Base-by-base conservation (phyloP, 2,888 invertebrate genomes). In the Sceliomorpha sp. region DNA sequence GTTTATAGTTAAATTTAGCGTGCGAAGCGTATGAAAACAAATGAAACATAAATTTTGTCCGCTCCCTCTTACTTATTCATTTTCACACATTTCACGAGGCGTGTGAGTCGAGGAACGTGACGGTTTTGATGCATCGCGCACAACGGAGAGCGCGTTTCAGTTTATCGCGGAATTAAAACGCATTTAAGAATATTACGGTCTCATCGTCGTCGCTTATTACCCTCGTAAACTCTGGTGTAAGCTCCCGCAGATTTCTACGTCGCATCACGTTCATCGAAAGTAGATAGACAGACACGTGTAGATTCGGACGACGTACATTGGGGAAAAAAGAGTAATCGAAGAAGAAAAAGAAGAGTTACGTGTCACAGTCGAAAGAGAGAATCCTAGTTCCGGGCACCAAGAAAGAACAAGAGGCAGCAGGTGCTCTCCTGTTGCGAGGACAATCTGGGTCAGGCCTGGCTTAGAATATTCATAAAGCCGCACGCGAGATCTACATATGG, bases 401-500 rank as follows among this genome's bases (percentile, higher is more conserved):
- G 44, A 55, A 56, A 67, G 53, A 40, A 47, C 24, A 60, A 53
- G 44, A 55, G 53, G 47, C 37, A 60, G 59, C 63, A 71, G 70
- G 68, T 69, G 72, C 74, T 78, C 79, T 76, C 74, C 82, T 79
- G 80, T 79, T 76, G 76, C 73, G 77, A 79, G 78, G 76, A 84
- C 80, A 81, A 85, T 85, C 84, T 84, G 79, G 84, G 85, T 85
- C 85, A 85, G 80, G 77, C 74, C 77, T 77, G 72, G 81, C 83
- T 85, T 84, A 80, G 83, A 85, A 84, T 84, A 85, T 85, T 85
- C 83, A 85, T 80, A 80, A 84, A 84, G 78, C 80, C 64, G 75
- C 80, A 74, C 78, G 84, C 83, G 77, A 84, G 77, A 79, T 83
- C 76, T 76, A 77, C 79, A 79, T 75, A 75, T 63, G 73, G 55